A percentile compares a stretch with the other conserved stretches of the same genome.
phyloP scores from a whole-genome alignment of 2,113 vertebrate genomes.

The Oryzias curvinotus region DNA sequence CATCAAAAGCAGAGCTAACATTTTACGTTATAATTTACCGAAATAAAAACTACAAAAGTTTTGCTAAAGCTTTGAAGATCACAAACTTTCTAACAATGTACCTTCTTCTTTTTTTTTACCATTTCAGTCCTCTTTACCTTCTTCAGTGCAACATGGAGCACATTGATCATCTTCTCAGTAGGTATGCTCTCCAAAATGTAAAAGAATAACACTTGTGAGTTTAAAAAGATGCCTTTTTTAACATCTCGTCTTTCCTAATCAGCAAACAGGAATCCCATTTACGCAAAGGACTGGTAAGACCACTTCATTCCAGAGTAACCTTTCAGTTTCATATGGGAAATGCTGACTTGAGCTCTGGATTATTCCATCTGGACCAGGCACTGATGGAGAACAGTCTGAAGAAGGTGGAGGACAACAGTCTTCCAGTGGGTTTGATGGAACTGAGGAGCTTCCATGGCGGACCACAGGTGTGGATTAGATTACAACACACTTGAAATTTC shows the following conservation, averaged over 20 bases:
- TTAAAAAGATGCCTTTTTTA: background rate
- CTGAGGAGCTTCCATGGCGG: slow-evolving; percentile 80
- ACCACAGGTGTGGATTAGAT: slow-evolving; percentile 78
- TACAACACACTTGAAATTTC: background rate
- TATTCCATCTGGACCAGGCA: slow-evolving; percentile 71
- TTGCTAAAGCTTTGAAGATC: too few species aligned
- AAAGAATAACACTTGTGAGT: background rate
- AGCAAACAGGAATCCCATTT: slow-evolving; percentile 90
- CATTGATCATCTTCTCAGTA: slow-evolving; percentile 83
- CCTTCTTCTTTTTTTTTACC: slow-evolving; percentile 39
- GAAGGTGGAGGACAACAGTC: slow-evolving; percentile 79
- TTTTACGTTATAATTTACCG: too few species aligned
- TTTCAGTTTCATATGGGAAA: background rate
- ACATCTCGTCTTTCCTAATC: slow-evolving; percentile 25
- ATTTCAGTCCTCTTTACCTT: slow-evolving; percentile 86
- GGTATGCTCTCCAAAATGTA: slow-evolving; percentile 69
- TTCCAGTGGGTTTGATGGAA: slow-evolving; percentile 84
- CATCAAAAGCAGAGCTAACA: too few species aligned
- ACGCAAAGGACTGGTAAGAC: slow-evolving; percentile 92
- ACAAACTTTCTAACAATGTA: background rate
- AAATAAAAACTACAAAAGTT: too few species aligned
- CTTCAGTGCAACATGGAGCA: slow-evolving; percentile 89
- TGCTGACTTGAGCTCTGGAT: background rate
- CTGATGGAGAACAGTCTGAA: slow-evolving; percentile 84
- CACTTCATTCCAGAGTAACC: background rate